phyloP scores from a whole-genome alignment of 2,113 vertebrate genomes.

The Montifringilla adamsi region DNA sequence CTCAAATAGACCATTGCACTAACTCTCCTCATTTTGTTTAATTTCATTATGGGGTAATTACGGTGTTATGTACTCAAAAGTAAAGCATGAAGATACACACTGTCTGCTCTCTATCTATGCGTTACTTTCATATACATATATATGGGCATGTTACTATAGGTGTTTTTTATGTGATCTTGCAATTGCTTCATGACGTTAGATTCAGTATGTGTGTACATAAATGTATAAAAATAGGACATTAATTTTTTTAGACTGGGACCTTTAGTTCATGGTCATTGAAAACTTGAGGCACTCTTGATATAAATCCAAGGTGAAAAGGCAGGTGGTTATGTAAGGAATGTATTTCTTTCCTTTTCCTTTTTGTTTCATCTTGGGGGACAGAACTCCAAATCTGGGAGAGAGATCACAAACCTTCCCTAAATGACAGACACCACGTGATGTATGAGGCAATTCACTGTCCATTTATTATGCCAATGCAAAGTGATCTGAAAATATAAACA shows the following conservation, averaged over 20 bases:
- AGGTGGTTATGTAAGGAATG: background rate
- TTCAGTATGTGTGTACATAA: background rate
- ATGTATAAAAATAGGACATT: background rate
- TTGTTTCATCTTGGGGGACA: background rate
- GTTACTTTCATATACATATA: background rate
- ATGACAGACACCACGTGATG: background rate
- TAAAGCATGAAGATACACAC: background rate
- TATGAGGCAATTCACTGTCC: background rate
- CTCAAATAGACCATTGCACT: background rate
- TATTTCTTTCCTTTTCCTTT: background rate
- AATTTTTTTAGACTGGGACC: background rate
- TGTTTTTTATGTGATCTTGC: background rate
- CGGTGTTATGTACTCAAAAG: background rate
- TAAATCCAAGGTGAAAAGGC: background rate
- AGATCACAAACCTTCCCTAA: background rate
- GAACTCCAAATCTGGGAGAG: background rate
- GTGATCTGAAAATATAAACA: rapidly evolving
- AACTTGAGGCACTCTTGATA: background rate
- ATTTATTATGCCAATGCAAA: rapidly evolving
- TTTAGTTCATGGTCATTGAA: background rate
- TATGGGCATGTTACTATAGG: background rate
- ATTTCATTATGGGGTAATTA: background rate
- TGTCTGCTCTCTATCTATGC: background rate
- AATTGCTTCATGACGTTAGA: background rate
- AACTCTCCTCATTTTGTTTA: background rate